phyloP scores from a whole-genome alignment of 1,140 invertebrate species.

The Spodoptera frugiperda region DNA sequence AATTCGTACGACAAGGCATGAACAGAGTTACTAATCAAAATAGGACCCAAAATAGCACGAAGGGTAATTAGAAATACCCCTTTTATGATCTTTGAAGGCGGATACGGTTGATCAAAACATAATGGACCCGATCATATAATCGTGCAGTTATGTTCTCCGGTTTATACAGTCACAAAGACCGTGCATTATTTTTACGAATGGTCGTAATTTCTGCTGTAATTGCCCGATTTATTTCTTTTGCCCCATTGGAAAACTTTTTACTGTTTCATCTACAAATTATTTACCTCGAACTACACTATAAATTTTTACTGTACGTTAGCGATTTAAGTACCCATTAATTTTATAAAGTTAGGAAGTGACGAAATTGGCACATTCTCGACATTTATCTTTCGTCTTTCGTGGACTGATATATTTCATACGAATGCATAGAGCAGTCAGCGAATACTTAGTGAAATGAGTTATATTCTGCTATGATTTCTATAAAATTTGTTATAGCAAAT shows the following conservation, averaged over 20 bases:
- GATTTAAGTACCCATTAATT: slow-evolving; percentile 32
- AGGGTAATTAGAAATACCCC: slow-evolving; percentile 15
- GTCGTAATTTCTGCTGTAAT: slow-evolving; percentile 6
- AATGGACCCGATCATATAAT: slow-evolving; percentile 9
- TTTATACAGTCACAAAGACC: slow-evolving; percentile 33
- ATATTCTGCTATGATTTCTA: too few relatives aligned
- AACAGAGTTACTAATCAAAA: slow-evolving; percentile 4
- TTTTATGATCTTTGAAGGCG: slow-evolving; percentile 9
- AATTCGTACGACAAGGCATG: not conserved
- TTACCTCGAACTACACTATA: slow-evolving; percentile 27
- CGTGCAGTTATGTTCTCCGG: not conserved
- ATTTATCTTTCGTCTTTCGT: not conserved
- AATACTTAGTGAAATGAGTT: too few relatives aligned
- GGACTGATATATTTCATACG: not conserved
- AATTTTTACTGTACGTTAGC: slow-evolving; percentile 16
- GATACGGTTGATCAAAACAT: slow-evolving; percentile 36
- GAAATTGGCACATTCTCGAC: slow-evolving; percentile 21
- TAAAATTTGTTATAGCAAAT: not conserved
- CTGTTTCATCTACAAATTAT: slow-evolving; percentile 27
- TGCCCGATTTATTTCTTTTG: slow-evolving; percentile 27
- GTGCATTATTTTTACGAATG: slow-evolving; percentile 14
- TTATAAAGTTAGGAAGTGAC: slow-evolving; percentile 27
- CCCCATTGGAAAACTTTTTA: slow-evolving; percentile 18
- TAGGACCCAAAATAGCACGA: slow-evolving; percentile 19
- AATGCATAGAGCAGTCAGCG: not conserved